These are phyloP conservation scores for Dicroscelio sp. DNA, from an alignment of 2,888 invertebrate genomes.

Conservation along the genomic window DNA sequence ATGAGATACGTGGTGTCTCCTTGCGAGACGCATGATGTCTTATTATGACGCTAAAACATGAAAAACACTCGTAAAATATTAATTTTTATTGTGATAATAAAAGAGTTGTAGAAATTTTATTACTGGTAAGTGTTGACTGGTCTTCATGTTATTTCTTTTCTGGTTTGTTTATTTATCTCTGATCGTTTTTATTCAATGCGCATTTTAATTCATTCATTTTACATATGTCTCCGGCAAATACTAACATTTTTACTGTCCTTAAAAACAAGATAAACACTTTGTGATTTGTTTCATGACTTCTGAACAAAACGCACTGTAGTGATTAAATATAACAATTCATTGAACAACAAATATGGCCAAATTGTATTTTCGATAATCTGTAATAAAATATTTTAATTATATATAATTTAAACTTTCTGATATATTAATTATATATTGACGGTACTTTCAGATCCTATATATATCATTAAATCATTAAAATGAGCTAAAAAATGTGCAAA, in stretches of 20 bases:
- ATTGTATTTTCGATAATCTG: too few species aligned
- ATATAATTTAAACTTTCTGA: too few species aligned
- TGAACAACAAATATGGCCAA: too few species aligned
- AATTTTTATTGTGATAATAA: conserved; percentile 27
- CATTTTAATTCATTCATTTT: neutral
- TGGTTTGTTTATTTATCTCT: neutral
- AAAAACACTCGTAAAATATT: conserved; percentile 47
- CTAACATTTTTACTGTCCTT: neutral
- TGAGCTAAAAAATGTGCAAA: too few species aligned
- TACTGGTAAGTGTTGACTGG: conserved; percentile 9
- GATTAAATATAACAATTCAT: too few species aligned
- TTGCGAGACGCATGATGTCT: conserved; percentile 22
- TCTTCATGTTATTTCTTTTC: neutral
- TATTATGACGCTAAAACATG: conserved; percentile 46
- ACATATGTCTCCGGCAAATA: neutral
- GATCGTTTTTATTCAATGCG: neutral
- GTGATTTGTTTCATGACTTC: too few species aligned
- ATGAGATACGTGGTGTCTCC: conserved; percentile 47
- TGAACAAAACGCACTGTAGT: too few species aligned
- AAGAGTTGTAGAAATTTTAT: conserved; percentile 49
- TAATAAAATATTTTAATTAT: too few species aligned
- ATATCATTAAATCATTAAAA: too few species aligned
- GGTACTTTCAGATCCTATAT: too few species aligned
- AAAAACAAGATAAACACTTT: neutral
- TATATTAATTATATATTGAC: too few species aligned